Evolutionary conservation across 2,113 vertebrate genomes (phyloP).

Genomic region (Porphyrio hochstetteri): DNA sequence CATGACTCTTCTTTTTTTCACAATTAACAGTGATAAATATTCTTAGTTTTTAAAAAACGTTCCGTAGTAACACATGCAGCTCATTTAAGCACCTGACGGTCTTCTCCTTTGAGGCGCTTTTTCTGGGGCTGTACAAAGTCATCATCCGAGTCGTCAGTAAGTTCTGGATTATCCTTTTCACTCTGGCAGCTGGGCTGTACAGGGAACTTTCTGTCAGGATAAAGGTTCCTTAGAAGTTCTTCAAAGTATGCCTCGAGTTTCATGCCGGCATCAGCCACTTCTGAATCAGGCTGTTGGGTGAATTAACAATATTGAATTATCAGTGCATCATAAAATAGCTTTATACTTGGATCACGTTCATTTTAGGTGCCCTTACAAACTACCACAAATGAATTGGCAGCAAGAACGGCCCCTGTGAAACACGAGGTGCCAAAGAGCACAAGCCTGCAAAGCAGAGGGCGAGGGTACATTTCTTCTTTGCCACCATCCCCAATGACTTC

Average conservation of each 20-base stretch:
- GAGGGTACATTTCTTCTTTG: background rate
- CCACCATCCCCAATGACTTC: background rate
- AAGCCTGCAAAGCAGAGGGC: background rate
- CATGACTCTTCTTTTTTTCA: background rate
- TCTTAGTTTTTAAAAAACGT: background rate
- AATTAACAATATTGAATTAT: constrained; percentile 28
- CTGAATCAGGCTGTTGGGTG: constrained; percentile 78
- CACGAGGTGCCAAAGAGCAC: background rate
- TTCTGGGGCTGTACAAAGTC: constrained; percentile 81
- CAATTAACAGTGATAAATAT: constrained; percentile 59
- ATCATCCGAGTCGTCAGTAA: constrained; percentile 77
- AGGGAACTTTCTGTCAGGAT: constrained; percentile 79
- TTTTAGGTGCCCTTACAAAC: background rate
- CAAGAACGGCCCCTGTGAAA: background rate
- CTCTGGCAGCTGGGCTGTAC: constrained; percentile 56
- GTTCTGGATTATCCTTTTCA: constrained; percentile 69
- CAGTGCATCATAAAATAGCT: background rate
- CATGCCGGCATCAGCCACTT: constrained; percentile 81
- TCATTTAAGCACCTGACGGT: constrained; percentile 76
- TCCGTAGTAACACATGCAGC: background rate
- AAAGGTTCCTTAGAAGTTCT: constrained; percentile 77
- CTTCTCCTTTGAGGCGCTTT: constrained; percentile 81
- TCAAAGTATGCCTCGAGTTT: constrained; percentile 83
- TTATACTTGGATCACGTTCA: background rate
- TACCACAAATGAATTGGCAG: background rate